phyloP scores from a whole-genome alignment of 1,140 invertebrate genomes.

The Meteorus sp. region DNA sequence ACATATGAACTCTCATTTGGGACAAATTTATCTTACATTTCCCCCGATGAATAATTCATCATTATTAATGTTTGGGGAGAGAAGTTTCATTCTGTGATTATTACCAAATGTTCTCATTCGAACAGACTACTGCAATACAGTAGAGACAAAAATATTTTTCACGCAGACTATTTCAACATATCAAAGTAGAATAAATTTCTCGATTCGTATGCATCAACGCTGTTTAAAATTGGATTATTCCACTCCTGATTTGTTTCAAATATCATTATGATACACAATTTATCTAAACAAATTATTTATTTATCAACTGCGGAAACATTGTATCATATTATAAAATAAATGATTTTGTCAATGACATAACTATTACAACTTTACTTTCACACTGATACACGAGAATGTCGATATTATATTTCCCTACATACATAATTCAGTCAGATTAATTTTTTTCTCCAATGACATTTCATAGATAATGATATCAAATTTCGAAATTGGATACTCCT shows the following conservation, averaged over 20 bases:
- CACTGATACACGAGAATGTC: background rate
- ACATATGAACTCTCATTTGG: background rate
- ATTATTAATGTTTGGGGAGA: background rate
- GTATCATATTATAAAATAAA: too few species aligned
- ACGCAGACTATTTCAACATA: background rate
- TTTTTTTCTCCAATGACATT: background rate
- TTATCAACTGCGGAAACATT: too few species aligned
- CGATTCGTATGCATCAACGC: too few species aligned
- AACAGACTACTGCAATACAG: background rate
- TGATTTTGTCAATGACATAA: too few species aligned
- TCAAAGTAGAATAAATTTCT: too few species aligned
- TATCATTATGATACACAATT: too few species aligned
- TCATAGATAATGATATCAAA: background rate
- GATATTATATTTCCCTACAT: background rate
- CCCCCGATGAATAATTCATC: background rate
- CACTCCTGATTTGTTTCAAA: too few species aligned
- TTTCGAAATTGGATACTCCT: conserved; percentile 7
- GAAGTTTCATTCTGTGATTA: background rate
- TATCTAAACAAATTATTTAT: too few species aligned
- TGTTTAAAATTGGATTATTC: too few species aligned
- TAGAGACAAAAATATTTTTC: background rate
- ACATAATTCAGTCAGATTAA: too few species aligned
- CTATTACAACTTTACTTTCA: too few species aligned
- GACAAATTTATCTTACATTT: background rate
- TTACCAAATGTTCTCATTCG: too few species aligned